phyloP scores from a whole-genome alignment of 2,888 invertebrate genomes.

The Meiosimyza decipiens region DNA sequence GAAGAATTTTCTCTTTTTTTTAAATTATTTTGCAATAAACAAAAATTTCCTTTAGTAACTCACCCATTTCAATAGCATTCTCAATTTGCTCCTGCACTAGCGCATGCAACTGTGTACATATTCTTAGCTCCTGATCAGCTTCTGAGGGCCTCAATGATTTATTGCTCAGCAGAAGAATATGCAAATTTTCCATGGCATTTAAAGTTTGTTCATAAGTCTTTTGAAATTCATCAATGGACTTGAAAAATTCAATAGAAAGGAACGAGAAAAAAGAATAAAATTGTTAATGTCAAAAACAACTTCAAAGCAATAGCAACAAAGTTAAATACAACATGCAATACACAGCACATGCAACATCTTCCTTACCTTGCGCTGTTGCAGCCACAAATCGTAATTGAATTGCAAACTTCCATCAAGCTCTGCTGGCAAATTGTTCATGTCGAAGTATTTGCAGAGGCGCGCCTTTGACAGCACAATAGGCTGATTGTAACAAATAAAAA shows the following conservation, averaged over 20 bases:
- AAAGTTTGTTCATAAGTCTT: constrained; percentile 72
- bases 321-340: too few relatives aligned
- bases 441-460: constrained; percentile 77
- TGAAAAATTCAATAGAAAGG: constrained; percentile 33
- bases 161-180: constrained; percentile 70
- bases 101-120: constrained; percentile 70
- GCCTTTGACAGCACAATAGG: constrained; percentile 77
- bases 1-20: neutral
- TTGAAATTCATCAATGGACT: constrained; percentile 78
- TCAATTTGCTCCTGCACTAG: constrained; percentile 68
- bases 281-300: constrained; percentile 29
- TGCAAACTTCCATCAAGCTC: constrained; percentile 78
- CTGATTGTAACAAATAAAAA: constrained; percentile 65
- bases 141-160: constrained; percentile 70
- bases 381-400: constrained; percentile 81
- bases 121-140: constrained; percentile 70
- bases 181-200: constrained; percentile 73
- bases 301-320: constrained; percentile 21
- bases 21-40: neutral
- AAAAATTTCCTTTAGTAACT: constrained; percentile 40
- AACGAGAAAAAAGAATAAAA: neutral
- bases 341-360: constrained; percentile 17
- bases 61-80: constrained; percentile 69
- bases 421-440: constrained; percentile 76
- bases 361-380: constrained; percentile 79